Conservation (phyloP, 2,888 invertebrate species). For the Pandemis corylana region DNA sequence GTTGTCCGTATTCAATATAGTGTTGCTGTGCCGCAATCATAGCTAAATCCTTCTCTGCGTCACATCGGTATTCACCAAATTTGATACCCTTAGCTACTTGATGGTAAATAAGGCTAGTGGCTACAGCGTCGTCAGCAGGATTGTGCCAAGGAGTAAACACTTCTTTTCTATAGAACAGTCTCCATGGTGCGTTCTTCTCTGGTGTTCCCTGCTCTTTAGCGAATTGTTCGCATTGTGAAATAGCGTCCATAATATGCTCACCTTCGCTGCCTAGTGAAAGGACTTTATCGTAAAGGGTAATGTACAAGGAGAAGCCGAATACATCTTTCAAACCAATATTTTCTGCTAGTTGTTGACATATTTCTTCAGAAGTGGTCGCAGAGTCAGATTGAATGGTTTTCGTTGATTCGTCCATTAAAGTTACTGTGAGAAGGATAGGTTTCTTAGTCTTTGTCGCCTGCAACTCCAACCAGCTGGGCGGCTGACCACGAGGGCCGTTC, state of each 20-base stretch:
- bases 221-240: slow-evolving; percentile 98
- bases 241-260: slow-evolving; percentile 98
- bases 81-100: slow-evolving; percentile 95
- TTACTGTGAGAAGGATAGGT: slow-evolving; percentile 92
- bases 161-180: slow-evolving; percentile 94
- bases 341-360: slow-evolving; percentile 92
- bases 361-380: slow-evolving; percentile 95
- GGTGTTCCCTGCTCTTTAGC: slow-evolving; percentile 95
- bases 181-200: slow-evolving; percentile 95
- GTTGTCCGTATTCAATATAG: slow-evolving; percentile 91
- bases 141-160: slow-evolving; percentile 97
- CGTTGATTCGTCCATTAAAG: slow-evolving; percentile 94
- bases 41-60: slow-evolving; percentile 93
- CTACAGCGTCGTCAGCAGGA: slow-evolving; percentile 90
- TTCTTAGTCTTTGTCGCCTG: slow-evolving; percentile 94
- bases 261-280: slow-evolving; percentile 94
- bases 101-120: slow-evolving; percentile 95
- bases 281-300: slow-evolving; percentile 95
- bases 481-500: slow-evolving; percentile 96
- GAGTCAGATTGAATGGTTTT: slow-evolving; percentile 95
- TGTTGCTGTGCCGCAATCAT: slow-evolving; percentile 96
- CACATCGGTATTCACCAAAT: slow-evolving; percentile 96
- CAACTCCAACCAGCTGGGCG: slow-evolving; percentile 96
- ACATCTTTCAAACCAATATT: slow-evolving; percentile 91
- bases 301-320: slow-evolving; percentile 96